These are phyloP conservation scores for Enteromius trimaculatus DNA, from an alignment of 2,797 vertebrate genomes.

Conservation along the genomic window DNA sequence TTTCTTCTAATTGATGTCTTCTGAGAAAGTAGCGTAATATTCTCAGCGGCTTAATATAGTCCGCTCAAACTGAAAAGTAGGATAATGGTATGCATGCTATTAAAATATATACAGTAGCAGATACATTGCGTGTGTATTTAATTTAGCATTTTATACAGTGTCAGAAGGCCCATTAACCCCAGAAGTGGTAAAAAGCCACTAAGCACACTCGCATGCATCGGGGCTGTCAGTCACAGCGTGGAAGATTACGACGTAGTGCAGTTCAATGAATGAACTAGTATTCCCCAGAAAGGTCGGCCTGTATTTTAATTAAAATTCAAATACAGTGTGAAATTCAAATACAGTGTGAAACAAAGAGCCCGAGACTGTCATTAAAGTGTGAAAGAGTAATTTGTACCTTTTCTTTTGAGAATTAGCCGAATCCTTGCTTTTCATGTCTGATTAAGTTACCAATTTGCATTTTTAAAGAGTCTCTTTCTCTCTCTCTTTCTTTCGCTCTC, in stretches of 20 bases:
- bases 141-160: conserved; percentile 61
- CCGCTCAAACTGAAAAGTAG: conserved; percentile 64
- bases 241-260: neutral
- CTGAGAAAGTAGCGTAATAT: conserved; percentile 67
- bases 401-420: conserved; percentile 71
- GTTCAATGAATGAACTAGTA: conserved; percentile 33
- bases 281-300: conserved; percentile 27
- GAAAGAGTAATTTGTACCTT: conserved; percentile 74
- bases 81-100: conserved; percentile 69
- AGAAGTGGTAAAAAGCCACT: conserved; percentile 26
- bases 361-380: conserved; percentile 67
- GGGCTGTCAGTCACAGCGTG: conserved; percentile 13
- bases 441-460: conserved; percentile 81
- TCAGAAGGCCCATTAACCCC: conserved; percentile 1
- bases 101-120: conserved; percentile 64
- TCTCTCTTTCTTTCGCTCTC: conserved; percentile 11
- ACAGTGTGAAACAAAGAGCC: conserved; percentile 62
- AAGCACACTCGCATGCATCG: neutral
- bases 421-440: conserved; percentile 73
- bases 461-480: conserved; percentile 76
- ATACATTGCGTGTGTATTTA: conserved; percentile 39
- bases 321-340: conserved; percentile 53
- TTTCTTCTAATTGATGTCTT: conserved; percentile 72
- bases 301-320: conserved; percentile 44
- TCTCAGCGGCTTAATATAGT: conserved; percentile 69